These are phyloP conservation scores for Polia nebulosa DNA, from an alignment of 2,888 invertebrate genomes.

Conservation along the genomic window DNA sequence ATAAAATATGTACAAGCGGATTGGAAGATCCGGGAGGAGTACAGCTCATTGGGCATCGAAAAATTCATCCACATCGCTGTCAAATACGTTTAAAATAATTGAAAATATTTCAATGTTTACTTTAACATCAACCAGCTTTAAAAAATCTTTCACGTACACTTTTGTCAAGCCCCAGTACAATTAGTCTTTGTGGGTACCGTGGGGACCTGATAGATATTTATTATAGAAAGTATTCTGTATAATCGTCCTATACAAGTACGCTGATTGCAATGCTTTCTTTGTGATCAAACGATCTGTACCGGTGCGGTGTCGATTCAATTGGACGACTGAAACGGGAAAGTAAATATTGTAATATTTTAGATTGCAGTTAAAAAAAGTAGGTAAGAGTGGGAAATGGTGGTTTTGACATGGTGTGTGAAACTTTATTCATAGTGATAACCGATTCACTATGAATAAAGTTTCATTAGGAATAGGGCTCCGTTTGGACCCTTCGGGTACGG, in stretches of 20 bases:
- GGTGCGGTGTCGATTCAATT: conserved; percentile 13
- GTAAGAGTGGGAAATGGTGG: background rate
- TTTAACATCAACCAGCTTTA: background rate
- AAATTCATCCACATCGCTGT: too few relatives aligned
- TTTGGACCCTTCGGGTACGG: too few relatives aligned
- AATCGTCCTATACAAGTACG: too few relatives aligned
- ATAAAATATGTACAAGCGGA: too few relatives aligned
- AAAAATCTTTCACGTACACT: conserved; percentile 8
- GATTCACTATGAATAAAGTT: too few relatives aligned
- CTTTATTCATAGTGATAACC: background rate
- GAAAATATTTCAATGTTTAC: background rate
- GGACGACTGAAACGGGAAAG: background rate
- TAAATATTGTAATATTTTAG: background rate
- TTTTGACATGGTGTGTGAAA: too few relatives aligned
- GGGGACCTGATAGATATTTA: conserved; percentile 41
- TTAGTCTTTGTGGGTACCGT: conserved; percentile 25
- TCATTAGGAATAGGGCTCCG: too few relatives aligned
- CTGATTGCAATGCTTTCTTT: conserved; percentile 53
- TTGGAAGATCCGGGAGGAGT: too few relatives aligned
- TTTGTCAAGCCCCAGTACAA: conserved; percentile 12
- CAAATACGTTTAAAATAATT: too few relatives aligned
- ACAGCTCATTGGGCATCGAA: too few relatives aligned
- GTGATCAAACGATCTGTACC: conserved; percentile 36
- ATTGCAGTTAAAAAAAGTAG: background rate
- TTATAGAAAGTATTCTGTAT: conserved; percentile 36